Base-by-base conservation (phyloP, 2,113 vertebrate genomes). In the Misgurnus mizolepis region DNA sequence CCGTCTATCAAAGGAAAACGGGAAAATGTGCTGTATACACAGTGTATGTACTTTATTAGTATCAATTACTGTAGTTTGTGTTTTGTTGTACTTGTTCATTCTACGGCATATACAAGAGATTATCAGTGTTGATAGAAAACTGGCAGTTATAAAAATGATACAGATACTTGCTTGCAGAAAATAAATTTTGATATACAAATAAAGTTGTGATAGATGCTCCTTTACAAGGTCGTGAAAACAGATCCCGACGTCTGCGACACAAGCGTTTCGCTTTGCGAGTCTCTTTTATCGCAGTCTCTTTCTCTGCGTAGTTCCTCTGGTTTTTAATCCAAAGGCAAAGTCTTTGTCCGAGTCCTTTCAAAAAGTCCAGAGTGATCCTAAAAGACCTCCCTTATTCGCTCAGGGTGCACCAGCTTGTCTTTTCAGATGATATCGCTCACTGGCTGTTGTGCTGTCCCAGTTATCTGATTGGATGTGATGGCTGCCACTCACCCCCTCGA, bases 1-100 rank as follows among this genome's bases (percentile, higher is more conserved):
- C 12, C 12, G 17, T 74, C 56, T 61, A 6, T 61, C n/a, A 74
- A 60, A 73, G 55, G 14, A 76, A 64, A 11, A 49, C 45, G 39
- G 14, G 3, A 64, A 55, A 67, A 58, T 56, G 12, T 53, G 12
- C 50, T 15, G 15, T 58, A n/a, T 58, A 58, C 17, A 58, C n/a
- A 18, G 55, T 58, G 75, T 82, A 80, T 80, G 76, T 71, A 82
- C 67, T 86, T 86, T 86, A 86, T 82, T 84, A 83, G 85, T 83
- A 73, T 65, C 60, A 76, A 61, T 74, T 79, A 78, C 70, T 79
- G 76, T 49, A 62, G 77, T 53, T n/a, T 65, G 53, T n/a, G 18
- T 74, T 62, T 78, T 67, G 65, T 47, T 83, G 70, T 67, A 58
- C 14, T 55, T 61, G 34, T 64, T 77, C 80, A 67, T 67, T 82